Conservation (phyloP, 2,797 vertebrate species). For the Buceros bicornis region DNA sequence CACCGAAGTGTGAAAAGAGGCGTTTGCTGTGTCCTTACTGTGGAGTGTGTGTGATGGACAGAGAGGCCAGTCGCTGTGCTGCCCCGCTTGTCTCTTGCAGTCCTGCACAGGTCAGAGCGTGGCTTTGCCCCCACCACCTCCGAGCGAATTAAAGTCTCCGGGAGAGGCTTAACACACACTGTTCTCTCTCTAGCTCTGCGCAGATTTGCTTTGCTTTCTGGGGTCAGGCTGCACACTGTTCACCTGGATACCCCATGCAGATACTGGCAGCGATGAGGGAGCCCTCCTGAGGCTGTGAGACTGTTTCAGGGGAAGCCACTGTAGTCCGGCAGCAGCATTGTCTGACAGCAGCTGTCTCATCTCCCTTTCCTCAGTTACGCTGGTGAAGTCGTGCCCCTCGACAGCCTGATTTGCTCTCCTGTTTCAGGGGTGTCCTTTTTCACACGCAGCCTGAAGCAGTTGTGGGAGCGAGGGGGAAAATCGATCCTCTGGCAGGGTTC, state of each 20-base stretch:
- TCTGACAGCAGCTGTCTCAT: constrained; percentile 30
- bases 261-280: background rate
- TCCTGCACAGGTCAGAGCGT: background rate
- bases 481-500: constrained; percentile 24
- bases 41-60: too few species aligned
- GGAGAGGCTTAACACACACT: background rate
- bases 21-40: background rate
- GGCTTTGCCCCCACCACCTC: background rate
- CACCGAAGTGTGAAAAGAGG: background rate
- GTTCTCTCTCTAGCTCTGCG: background rate
- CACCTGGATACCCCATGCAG: background rate
- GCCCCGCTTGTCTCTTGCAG: fast-evolving
- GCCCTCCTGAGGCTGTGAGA: background rate
- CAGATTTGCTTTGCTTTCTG: background rate
- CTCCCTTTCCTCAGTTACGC: background rate
- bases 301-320: background rate
- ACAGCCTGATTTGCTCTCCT: background rate
- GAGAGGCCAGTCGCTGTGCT: fast-evolving
- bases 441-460: background rate
- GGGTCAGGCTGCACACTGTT: background rate
- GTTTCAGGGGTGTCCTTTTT: constrained; percentile 37
- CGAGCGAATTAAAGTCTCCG: background rate
- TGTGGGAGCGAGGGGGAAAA: background rate
- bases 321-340: background rate
- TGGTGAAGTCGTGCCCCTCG: background rate